Base-by-base conservation (phyloP, 2,797 vertebrate species). In the Sitta carolinensis region DNA sequence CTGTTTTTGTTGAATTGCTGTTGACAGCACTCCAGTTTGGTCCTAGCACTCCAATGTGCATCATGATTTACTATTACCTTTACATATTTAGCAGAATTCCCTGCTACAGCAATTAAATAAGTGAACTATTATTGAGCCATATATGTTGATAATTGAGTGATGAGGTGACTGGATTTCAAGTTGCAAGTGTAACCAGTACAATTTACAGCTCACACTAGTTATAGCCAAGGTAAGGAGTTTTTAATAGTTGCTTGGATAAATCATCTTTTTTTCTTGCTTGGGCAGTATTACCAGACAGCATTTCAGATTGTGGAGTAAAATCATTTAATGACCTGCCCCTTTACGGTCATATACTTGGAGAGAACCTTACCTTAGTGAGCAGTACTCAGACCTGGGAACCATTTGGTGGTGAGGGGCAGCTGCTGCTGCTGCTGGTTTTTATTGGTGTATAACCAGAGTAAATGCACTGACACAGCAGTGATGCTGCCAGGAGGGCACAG, bases 181-280 rank as follows among this genome's bases (percentile, higher is more conserved):
- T 62, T 72, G 54, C 69, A 69, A 43, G 64, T 72, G 26, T 67
- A 92, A 57, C 51, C 54, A 67, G 21, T 30, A 18, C 36, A 87
- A 61, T 86, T 90, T 79, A 48, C 45, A 64, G 62, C 38, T 94
- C 23, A 17, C 20, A 36, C 9, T 91, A 75, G 78, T 96, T 92
- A 76, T 30, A 95, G 62, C 76, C 85, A 80, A 81, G 45, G 52
- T 62, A 95, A 94, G 78, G 77, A 82, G 57, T 55, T 95, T 92
- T 92, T 90, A 94, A 74, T 59, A 90, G 48, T 21, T 43, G 51
- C 13, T 91, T 82, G 85, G 68, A 83, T 62, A 76, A 64, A 48
- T 66, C 3, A 17, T 30, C 52, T 84, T 83, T 30, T 27, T 42
- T 82, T 16, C 66, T 87, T 95, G n/a, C n/a, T 77, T 67, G 40